Conservation (phyloP, 2,888 invertebrate species). For the Oithona nana region DNA sequence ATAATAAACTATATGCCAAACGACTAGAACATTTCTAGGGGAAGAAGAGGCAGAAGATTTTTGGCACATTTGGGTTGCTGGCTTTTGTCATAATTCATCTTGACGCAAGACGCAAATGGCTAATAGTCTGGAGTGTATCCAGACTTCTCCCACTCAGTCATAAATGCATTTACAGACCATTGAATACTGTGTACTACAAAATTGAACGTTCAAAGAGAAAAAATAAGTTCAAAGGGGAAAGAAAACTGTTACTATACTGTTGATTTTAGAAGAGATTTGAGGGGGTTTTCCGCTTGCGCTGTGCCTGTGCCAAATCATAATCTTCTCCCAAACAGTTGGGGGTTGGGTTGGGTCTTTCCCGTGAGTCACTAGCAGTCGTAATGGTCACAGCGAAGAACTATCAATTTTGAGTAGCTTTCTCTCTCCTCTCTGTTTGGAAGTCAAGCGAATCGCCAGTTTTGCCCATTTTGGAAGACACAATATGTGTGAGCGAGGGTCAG, state of each 20-base stretch:
- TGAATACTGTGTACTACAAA: too few species aligned
- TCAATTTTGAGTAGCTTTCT: neutral
- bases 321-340: neutral
- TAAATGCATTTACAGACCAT: neutral
- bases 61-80: neutral
- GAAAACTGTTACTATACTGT: too few species aligned
- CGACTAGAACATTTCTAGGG: neutral
- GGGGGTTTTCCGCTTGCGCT: too few species aligned
- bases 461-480: too few species aligned
- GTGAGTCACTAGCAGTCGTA: neutral
- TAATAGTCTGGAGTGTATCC: neutral
- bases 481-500: too few species aligned
- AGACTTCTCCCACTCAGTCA: neutral
- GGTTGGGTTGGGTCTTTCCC: neutral
- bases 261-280: too few species aligned
- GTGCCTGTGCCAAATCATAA: too few species aligned
- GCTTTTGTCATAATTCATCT: neutral
- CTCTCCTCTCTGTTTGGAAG: neutral
- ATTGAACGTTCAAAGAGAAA: too few species aligned
- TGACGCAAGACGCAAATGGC: neutral
- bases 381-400: neutral
- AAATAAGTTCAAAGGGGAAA: too few species aligned
- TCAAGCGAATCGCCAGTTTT: too few species aligned
- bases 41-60: too few species aligned
- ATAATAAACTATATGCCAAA: neutral